phyloP scores from a whole-genome alignment of 2,113 vertebrate genomes.

The Mustelus asterias region DNA sequence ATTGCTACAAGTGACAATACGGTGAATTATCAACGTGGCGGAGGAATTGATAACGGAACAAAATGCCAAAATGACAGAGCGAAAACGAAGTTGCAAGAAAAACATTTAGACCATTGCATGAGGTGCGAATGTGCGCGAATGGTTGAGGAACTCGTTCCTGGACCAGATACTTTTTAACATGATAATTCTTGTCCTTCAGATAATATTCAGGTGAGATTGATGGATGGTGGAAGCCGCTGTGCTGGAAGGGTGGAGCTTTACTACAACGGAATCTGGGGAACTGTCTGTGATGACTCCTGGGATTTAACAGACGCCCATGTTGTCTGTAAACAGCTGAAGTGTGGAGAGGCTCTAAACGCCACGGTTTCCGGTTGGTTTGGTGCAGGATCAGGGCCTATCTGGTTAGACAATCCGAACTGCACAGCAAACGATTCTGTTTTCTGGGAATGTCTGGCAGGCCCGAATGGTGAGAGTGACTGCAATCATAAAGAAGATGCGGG shows the following conservation, averaged over 20 bases:
- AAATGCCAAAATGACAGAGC: too few species aligned
- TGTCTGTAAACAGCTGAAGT: slow-evolving; percentile 58
- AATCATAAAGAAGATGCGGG: slow-evolving; percentile 51
- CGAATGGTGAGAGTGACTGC: slow-evolving; percentile 52
- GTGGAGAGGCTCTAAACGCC: slow-evolving; percentile 54
- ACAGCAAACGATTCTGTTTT: slow-evolving; percentile 52
- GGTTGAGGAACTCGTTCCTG: too few species aligned
- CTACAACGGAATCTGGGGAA: slow-evolving; percentile 55
- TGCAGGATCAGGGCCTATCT: slow-evolving; percentile 52
- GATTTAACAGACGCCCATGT: slow-evolving; percentile 52
- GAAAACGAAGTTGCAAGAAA: too few species aligned
- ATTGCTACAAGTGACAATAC: too few species aligned
- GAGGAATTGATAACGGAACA: too few species aligned
- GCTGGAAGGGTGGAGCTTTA: slow-evolving; percentile 58
- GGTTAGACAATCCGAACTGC: slow-evolving; percentile 55
- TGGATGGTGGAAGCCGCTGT: slow-evolving; percentile 50
- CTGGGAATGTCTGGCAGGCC: slow-evolving; percentile 52
- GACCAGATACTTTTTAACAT: neutral
- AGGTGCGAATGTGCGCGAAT: too few species aligned
- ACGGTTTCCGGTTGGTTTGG: slow-evolving; percentile 52
- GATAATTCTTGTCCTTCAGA: slow-evolving; percentile 44
- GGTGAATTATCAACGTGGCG: too few species aligned
- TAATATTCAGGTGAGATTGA: slow-evolving; percentile 50
- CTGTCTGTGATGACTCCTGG: slow-evolving; percentile 60
- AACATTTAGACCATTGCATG: too few species aligned